Percentiles rank a stretch among this genome's conserved stretches.
These are phyloP conservation scores for Drosophila algonquin DNA, from an alignment of 2,888 invertebrate genomes.

Conservation along the genomic window DNA sequence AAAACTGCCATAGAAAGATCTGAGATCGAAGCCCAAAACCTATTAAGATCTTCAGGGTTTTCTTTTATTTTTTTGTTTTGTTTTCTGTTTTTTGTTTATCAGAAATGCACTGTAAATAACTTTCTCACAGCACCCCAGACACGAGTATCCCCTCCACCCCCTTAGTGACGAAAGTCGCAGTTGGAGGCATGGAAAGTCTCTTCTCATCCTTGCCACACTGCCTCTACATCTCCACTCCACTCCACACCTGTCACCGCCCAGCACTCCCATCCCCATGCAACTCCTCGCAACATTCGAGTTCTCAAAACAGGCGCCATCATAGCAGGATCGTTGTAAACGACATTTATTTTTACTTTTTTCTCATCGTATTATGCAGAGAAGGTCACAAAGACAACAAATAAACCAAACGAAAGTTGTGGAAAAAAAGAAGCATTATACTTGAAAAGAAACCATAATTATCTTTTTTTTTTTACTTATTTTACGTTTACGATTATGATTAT, in stretches of 20 bases:
- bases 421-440: slow-evolving; percentile 21
- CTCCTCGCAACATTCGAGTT: slow-evolving; percentile 22
- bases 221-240: background rate
- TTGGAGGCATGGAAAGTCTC: background rate
- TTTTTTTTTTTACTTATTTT: slow-evolving; percentile 35
- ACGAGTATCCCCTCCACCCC: background rate
- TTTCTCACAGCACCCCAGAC: background rate
- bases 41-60: background rate
- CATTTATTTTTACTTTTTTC: slow-evolving; percentile 1
- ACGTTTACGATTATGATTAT: slow-evolving; percentile 38
- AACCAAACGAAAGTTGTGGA: slow-evolving; percentile 4
- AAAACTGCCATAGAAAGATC: background rate
- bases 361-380: slow-evolving; percentile 25
- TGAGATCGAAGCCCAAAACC: background rate
- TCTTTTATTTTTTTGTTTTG: background rate
- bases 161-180: background rate
- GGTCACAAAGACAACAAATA: slow-evolving; percentile 23
- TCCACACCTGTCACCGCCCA: background rate
- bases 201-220: background rate
- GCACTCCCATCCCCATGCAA: background rate
- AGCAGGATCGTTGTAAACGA: slow-evolving; percentile 34
- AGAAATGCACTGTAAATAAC: background rate
- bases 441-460: background rate
- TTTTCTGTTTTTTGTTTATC: background rate
- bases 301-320: slow-evolving; percentile 17